Conservation (phyloP, 2,888 invertebrate genomes). For the Tiliacea aurago region DNA sequence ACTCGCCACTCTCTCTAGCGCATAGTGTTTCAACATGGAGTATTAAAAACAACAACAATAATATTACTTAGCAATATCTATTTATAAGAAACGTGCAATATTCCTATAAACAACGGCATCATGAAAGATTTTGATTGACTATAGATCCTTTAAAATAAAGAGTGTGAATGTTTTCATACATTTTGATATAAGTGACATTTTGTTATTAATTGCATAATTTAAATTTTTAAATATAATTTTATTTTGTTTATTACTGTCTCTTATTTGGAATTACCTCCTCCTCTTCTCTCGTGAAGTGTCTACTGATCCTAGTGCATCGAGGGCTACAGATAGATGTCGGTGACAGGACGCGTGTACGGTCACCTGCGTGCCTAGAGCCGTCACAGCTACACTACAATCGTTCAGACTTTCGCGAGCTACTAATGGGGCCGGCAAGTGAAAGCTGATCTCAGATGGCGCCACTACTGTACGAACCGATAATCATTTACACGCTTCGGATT, state of each 20-base stretch:
- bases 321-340: not conserved
- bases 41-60: slow-evolving; percentile 11
- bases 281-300: not conserved
- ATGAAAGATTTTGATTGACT: slow-evolving; percentile 17
- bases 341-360: not conserved
- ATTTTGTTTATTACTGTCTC: slow-evolving; percentile 41
- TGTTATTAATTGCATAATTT: slow-evolving; percentile 36
- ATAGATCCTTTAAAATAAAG: slow-evolving; percentile 9
- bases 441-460: too few species aligned
- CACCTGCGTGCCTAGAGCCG: not conserved
- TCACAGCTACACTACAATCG: not conserved
- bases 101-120: slow-evolving; percentile 3
- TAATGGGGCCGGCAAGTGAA: too few species aligned
- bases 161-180: slow-evolving; percentile 32
- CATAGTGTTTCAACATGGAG: not conserved
- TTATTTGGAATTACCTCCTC: not conserved
- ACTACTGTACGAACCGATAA: too few species aligned
- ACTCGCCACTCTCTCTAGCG: not conserved
- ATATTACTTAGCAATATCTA: slow-evolving; percentile 4
- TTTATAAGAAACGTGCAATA: slow-evolving; percentile 31
- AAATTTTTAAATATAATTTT: slow-evolving; percentile 52
- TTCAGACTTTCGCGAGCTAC: not conserved
- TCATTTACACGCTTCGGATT: too few species aligned
- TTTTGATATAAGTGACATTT: slow-evolving; percentile 24
- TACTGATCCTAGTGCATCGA: not conserved